These are phyloP conservation scores for Drosophila neonasuta DNA, from an alignment of 2,888 invertebrate species.

Conservation along the genomic window DNA sequence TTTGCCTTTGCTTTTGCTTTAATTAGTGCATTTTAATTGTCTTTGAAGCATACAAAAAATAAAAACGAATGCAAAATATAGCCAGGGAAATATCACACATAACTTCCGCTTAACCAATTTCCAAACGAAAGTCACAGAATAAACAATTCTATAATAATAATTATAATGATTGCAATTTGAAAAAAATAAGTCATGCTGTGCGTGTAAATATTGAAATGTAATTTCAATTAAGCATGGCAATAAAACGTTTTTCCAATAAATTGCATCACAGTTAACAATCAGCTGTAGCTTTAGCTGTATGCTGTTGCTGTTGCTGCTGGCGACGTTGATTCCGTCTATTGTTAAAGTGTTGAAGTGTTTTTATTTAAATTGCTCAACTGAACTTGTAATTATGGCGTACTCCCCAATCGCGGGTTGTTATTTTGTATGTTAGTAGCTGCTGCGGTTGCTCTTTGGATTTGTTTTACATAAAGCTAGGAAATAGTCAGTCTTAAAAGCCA, in stretches of 20 bases:
- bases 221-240: conserved; percentile 37
- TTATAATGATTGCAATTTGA: not conserved
- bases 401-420: conserved; percentile 32
- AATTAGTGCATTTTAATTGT: conserved; percentile 44
- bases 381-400: conserved; percentile 72
- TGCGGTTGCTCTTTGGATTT: conserved; percentile 37
- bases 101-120: conserved; percentile 20
- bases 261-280: conserved; percentile 64
- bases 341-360: conserved; percentile 75
- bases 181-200: conserved; percentile 29
- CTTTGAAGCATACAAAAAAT: conserved; percentile 25
- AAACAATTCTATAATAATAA: conserved; percentile 6
- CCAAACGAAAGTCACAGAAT: conserved; percentile 3
- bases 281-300: conserved; percentile 10
- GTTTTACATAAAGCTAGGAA: conserved; percentile 63
- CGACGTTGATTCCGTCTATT: conserved; percentile 56
- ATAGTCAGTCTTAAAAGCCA: conserved; percentile 55
- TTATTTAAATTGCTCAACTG: conserved; percentile 75
- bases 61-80: conserved; percentile 15
- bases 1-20: conserved; percentile 29
- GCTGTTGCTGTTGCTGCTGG: conserved; percentile 19
- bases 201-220: conserved; percentile 27
- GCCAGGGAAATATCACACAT: conserved; percentile 2
- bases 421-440: conserved; percentile 10
- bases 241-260: conserved; percentile 67